phyloP scores from a whole-genome alignment of 2,797 vertebrate species.

The Bradypodion ventrale region DNA sequence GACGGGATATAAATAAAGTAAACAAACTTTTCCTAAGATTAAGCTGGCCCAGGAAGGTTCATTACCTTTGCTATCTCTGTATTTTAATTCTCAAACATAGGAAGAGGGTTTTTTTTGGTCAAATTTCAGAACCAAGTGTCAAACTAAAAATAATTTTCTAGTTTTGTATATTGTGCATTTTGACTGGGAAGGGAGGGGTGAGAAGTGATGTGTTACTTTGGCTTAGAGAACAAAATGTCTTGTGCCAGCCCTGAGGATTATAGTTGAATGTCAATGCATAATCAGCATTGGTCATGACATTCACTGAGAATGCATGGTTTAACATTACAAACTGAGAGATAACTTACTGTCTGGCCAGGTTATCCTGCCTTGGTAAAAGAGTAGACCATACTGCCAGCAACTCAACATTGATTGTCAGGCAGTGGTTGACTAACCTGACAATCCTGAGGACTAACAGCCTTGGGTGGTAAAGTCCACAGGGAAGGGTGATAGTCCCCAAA shows the following conservation, averaged over 20 bases:
- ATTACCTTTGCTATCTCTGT: neutral
- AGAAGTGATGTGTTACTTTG: neutral
- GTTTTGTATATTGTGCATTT: neutral
- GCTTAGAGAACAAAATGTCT: neutral
- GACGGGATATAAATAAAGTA: neutral
- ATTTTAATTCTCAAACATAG: neutral
- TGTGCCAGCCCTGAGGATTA: neutral
- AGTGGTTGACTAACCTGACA: too few relatives aligned
- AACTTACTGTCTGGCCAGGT: too few relatives aligned
- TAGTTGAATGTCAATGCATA: neutral
- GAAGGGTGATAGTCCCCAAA: too few relatives aligned
- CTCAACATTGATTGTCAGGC: too few relatives aligned
- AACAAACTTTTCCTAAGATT: neutral
- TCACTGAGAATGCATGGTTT: neutral
- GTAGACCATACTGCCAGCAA: too few relatives aligned
- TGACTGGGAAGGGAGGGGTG: neutral
- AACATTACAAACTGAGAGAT: conserved; percentile 4
- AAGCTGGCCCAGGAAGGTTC: neutral
- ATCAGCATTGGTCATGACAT: too few relatives aligned
- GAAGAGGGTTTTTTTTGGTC: neutral
- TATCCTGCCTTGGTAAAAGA: too few relatives aligned
- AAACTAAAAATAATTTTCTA: neutral
- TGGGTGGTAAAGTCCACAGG: too few relatives aligned
- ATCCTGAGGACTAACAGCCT: too few relatives aligned
- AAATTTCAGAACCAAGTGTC: neutral